Conservation (phyloP, 2,888 invertebrate genomes). For the Metallyticus violacea region DNA sequence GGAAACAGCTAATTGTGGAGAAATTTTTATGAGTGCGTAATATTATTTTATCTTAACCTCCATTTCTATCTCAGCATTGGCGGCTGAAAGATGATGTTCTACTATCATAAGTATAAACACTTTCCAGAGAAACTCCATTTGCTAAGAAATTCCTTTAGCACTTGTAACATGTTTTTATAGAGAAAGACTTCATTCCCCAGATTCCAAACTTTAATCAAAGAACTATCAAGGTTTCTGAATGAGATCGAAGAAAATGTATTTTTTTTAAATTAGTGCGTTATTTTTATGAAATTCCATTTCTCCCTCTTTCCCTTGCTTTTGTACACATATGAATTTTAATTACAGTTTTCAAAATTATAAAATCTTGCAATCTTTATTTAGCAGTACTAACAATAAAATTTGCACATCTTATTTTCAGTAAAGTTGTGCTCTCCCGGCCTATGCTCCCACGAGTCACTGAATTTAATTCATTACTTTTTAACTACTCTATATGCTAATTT, state of each 20-base stretch:
- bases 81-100: constrained; percentile 37
- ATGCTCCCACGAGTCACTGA: no score
- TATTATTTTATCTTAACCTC: constrained; percentile 39
- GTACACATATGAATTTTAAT: no score
- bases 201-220: constrained; percentile 34
- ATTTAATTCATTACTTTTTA: no score
- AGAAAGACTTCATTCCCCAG: constrained; percentile 31
- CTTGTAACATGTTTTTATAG: constrained; percentile 36
- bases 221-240: constrained; percentile 28
- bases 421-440: no score
- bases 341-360: no score
- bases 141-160: constrained; percentile 36
- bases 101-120: constrained; percentile 37
- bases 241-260: constrained; percentile 29
- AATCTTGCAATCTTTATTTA: no score
- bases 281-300: no score
- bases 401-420: no score
- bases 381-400: no score
- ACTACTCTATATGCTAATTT: no score
- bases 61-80: constrained; percentile 38
- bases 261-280: background rate
- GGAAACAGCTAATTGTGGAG: constrained; percentile 33
- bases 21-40: constrained; percentile 36
- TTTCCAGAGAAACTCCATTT: constrained; percentile 37
- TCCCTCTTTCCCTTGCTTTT: no score